phyloP scores from a whole-genome alignment of 2,797 vertebrate species.

The Rhinella marina region DNA sequence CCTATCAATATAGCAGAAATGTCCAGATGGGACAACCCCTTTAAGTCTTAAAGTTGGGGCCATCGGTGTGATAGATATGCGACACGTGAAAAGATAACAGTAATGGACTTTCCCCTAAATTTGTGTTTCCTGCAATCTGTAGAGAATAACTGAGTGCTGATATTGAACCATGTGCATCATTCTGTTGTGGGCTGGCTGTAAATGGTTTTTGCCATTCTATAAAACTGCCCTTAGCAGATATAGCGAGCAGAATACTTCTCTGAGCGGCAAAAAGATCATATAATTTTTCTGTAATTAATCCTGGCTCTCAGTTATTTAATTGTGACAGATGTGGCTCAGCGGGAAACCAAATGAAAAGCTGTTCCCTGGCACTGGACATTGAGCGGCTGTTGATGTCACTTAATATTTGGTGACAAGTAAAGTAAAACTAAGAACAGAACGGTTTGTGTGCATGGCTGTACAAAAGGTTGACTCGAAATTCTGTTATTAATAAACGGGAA shows the following conservation, averaged over 20 bases:
- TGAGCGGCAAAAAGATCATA: constrained; percentile 62
- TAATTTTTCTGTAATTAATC: constrained; percentile 60
- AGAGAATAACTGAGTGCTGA: not conserved
- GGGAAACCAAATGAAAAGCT: constrained; percentile 64
- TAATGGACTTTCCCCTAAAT: not conserved
- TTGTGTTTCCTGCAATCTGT: not conserved
- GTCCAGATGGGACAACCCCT: too few species aligned
- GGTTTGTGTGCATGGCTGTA: not conserved
- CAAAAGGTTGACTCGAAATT: not conserved
- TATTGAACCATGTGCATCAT: not conserved
- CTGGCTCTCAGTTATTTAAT: constrained; percentile 65
- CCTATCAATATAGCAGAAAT: too few species aligned
- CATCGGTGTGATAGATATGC: not conserved
- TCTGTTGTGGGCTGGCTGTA: not conserved
- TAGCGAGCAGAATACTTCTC: constrained; percentile 56
- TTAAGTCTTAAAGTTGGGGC: too few species aligned
- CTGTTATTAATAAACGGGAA: not conserved
- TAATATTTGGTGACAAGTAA: constrained; percentile 35
- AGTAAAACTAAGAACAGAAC: not conserved
- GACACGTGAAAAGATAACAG: not conserved
- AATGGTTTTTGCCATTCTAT: not conserved
- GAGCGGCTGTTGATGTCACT: constrained; percentile 49
- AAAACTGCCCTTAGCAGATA: constrained; percentile 1
- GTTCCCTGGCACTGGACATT: constrained; percentile 61
- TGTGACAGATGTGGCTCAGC: constrained; percentile 66